Evolutionary conservation across 92 coral and sea anemone genomes (phyloP), one percentile per base, ranked within the genome.

Genomic region (Epizoanthus ramosus): DNA sequence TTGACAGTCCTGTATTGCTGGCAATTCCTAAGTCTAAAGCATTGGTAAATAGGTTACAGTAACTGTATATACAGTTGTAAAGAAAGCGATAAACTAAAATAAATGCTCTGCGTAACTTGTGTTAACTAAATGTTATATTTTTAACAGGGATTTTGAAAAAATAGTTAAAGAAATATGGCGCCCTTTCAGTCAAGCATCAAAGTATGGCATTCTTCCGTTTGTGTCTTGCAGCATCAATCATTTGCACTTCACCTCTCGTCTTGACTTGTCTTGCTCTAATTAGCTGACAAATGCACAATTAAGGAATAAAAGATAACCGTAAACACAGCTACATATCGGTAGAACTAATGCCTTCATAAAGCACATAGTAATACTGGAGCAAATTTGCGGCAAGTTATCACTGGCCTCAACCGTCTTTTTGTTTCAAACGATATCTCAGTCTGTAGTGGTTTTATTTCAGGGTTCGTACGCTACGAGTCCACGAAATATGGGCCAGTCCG

Each of bases 141-240:
- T 92, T 84, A 87, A 92, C 92, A 92, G 95, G 93, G 93, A 89
- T 68, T 75, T 89, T 73, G 95, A 92, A 84, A 86, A 80, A 85
- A 43, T 43, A 43, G 87, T 92, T 33, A 92, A 84, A 84, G 92
- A 92, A 74, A 63, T 88, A 73, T 89, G 93, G 95, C 95, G 87
- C 15, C 91, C 93, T 58, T 83, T 71, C n/a, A n/a, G n/a, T 23
- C 81, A 67, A 85, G 83, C 88, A 71, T 79, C 92, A 79, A 92
- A 92, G 95, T 92, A 92, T 81, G 95, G 83, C 80, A 35, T 23
- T 52, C 63, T 24, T 28, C 63, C 53, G 79, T 73, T 54, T 52
- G 63, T 54, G 76, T 54, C 37, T 73, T 73, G 57, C 57, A 53
- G 37, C 35, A 16, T 24, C 57, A 53, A 6, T 73, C 37, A 15